Evolutionary conservation across 2,888 invertebrate species (phyloP).

Genomic region (Leucophora obtusa): DNA sequence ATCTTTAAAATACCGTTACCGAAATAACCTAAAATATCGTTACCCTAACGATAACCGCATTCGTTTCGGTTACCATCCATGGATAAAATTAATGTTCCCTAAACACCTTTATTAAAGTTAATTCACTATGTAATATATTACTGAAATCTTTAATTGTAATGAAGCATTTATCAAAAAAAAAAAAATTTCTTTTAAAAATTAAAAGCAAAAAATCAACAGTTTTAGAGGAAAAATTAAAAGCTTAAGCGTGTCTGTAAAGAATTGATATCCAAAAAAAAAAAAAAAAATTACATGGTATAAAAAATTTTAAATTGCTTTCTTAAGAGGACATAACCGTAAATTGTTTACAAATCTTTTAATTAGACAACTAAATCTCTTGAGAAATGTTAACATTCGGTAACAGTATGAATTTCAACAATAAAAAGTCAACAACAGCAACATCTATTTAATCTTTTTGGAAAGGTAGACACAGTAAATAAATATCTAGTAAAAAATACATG

Average conservation of each 20-base stretch:
- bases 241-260: conserved; percentile 1
- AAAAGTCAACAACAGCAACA: background rate
- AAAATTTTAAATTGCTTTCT: background rate
- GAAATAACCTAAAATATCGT: too few species aligned
- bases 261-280: background rate
- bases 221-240: conserved; percentile 14
- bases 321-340: conserved; percentile 24
- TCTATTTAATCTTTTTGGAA: conserved; percentile 37
- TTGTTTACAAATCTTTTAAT: conserved; percentile 49
- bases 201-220: background rate
- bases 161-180: conserved; percentile 16
- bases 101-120: background rate
- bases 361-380: conserved; percentile 42
- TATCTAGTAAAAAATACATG: background rate
- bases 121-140: background rate
- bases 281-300: conserved; percentile 2
- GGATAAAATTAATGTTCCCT: background rate
- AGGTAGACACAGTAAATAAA: background rate
- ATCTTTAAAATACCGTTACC: too few species aligned
- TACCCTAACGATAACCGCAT: too few species aligned
- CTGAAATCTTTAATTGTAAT: background rate
- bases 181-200: background rate
- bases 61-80: too few species aligned
- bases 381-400: conserved; percentile 12
- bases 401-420: background rate